Evolutionary conservation across 2,797 vertebrate genomes (phyloP).

Genomic region (Pachyuromys duprasi): DNA sequence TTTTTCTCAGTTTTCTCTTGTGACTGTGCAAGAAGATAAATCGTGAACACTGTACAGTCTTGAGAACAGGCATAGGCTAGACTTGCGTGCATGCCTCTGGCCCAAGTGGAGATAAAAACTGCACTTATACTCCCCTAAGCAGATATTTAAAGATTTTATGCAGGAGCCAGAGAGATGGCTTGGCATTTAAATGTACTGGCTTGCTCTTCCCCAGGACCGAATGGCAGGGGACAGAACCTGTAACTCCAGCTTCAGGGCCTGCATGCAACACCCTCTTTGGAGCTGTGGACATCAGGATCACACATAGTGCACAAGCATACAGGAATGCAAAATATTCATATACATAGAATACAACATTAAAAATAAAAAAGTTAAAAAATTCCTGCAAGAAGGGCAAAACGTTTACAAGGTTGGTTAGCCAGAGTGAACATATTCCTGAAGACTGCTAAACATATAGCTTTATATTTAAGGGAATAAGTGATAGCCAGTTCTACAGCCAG

Average conservation of each 20-base stretch:
- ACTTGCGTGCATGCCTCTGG: background rate
- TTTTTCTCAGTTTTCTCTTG: conserved; percentile 55
- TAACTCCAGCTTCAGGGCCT: background rate
- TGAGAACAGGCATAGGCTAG: background rate
- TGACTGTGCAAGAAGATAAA: background rate
- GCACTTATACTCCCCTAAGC: background rate
- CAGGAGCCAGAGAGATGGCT: background rate
- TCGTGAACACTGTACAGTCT: background rate
- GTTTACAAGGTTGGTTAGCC: background rate
- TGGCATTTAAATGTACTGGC: background rate
- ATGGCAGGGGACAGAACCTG: background rate
- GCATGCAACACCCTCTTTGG: background rate
- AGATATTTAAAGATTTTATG: background rate
- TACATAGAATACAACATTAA: background rate
- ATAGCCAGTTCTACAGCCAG: background rate
- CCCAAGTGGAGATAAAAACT: background rate
- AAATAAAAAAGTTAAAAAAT: background rate
- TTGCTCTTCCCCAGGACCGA: background rate
- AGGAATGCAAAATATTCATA: background rate
- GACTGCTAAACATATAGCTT: background rate
- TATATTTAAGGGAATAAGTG: background rate
- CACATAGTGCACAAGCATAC: background rate
- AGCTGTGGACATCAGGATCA: background rate
- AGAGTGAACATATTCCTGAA: background rate
- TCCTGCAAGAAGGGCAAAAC: background rate